Evolutionary conservation across 2,113 vertebrate species (phyloP).

Genomic region (Gallinago undulata): DNA sequence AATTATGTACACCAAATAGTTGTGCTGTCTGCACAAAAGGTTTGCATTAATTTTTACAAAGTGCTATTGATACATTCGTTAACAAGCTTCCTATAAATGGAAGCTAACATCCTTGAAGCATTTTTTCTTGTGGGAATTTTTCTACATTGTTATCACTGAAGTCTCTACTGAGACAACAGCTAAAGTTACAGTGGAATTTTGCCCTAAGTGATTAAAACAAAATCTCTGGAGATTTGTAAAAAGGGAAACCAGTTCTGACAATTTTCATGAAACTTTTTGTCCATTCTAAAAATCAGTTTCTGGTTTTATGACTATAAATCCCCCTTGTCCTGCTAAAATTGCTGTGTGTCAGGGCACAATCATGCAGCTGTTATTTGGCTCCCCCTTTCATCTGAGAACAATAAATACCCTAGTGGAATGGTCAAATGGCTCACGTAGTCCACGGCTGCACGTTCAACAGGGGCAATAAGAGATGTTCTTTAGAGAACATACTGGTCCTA

Average conservation of each 20-base stretch:
- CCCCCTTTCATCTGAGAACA: not conserved
- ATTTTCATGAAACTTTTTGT: not conserved
- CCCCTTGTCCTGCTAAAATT: not conserved
- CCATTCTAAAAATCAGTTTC: not conserved
- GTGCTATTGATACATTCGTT: not conserved
- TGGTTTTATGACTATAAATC: not conserved
- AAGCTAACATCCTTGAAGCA: not conserved
- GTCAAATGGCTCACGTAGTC: not conserved
- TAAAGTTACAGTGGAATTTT: not conserved
- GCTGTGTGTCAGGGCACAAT: not conserved
- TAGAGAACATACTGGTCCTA: not conserved
- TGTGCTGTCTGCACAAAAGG: not conserved
- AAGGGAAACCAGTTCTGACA: not conserved
- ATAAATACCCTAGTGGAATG: not conserved
- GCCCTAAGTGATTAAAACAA: not conserved
- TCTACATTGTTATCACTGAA: not conserved
- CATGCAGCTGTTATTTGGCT: not conserved
- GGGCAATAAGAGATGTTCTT: not conserved
- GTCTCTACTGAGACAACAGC: not conserved
- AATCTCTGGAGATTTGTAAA: not conserved
- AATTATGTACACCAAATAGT: not conserved
- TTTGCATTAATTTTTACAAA: not conserved
- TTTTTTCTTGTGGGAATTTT: not conserved
- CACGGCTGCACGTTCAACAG: not conserved
- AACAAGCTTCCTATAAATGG: not conserved